Conservation (phyloP, 2,797 vertebrate genomes). For the Harpagifer antarcticus region DNA sequence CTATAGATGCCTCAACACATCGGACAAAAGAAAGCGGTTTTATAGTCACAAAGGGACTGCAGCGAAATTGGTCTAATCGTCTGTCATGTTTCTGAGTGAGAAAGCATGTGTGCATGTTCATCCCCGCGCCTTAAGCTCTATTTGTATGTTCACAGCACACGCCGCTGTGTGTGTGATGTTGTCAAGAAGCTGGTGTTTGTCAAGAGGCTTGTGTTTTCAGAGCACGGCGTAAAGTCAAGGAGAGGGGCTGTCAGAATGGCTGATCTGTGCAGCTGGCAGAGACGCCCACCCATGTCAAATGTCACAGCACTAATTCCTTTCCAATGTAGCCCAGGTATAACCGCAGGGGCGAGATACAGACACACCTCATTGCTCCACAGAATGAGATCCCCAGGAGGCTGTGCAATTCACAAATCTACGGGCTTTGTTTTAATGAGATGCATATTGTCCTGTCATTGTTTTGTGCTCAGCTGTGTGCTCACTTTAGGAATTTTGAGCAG, state of each 20-base stretch:
- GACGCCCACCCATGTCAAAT: constrained; percentile 84
- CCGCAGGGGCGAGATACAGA: constrained; percentile 70
- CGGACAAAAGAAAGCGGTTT: constrained; percentile 32
- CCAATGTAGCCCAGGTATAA: constrained; percentile 78
- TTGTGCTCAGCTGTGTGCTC: constrained; percentile 10
- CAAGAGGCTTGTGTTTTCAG: constrained; percentile 69
- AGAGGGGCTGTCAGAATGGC: constrained; percentile 71
- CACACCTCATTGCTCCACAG: constrained; percentile 70
- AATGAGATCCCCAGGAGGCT: constrained; percentile 52
- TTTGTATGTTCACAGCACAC: constrained; percentile 39
- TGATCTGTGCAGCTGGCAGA: constrained; percentile 69
- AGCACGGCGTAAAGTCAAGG: constrained; percentile 67
- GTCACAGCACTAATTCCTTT: constrained; percentile 84
- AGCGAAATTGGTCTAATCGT: constrained; percentile 49
- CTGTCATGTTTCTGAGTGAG: constrained; percentile 19
- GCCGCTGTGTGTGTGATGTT: constrained; percentile 47
- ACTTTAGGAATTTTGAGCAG: constrained; percentile 18
- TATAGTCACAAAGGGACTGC: constrained; percentile 28
- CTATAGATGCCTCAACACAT: constrained; percentile 34
- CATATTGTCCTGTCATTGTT: constrained; percentile 26
- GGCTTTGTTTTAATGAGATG: constrained; percentile 53
- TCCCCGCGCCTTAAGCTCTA: constrained; percentile 34
- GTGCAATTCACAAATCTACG: constrained; percentile 49
- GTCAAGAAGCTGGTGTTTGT: constrained; percentile 65
- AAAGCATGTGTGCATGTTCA: constrained; percentile 17